Evolutionary conservation across 2,113 vertebrate species (phyloP).

Genomic region (Lepidothrix coronata): DNA sequence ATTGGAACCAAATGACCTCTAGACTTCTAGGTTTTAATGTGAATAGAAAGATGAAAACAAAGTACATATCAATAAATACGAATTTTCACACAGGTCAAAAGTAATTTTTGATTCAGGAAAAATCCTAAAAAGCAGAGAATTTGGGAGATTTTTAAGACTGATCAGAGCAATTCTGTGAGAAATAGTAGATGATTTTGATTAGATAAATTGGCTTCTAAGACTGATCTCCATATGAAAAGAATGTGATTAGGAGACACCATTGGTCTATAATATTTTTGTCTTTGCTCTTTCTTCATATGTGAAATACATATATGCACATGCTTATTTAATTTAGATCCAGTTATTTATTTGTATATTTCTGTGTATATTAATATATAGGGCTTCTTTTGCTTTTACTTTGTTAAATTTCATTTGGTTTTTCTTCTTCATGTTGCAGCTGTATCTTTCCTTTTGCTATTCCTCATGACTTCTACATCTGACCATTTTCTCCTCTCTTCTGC

Average conservation of each 20-base stretch:
- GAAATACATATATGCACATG: not conserved
- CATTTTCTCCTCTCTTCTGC: not conserved
- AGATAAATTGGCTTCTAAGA: not conserved
- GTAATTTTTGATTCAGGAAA: not conserved
- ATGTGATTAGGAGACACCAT: not conserved
- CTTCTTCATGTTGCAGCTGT: not conserved
- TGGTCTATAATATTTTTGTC: not conserved
- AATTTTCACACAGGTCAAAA: not conserved
- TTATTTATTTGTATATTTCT: not conserved
- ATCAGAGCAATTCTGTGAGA: not conserved
- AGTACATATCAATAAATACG: not conserved
- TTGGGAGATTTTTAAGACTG: not conserved
- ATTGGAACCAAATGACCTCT: not conserved
- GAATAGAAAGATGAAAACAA: not conserved
- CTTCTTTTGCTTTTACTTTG: not conserved
- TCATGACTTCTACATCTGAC: not conserved
- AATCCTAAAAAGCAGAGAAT: not conserved
- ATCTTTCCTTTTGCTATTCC: not conserved
- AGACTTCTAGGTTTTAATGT: not conserved
- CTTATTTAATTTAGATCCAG: not conserved
- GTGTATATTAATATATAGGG: not conserved
- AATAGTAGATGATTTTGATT: not conserved
- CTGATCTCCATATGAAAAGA: not conserved
- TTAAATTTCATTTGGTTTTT: not conserved
- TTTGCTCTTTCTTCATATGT: fast-evolving